Base-by-base conservation (phyloP, 2,888 invertebrate genomes). In the Tinea semifulvella region DNA sequence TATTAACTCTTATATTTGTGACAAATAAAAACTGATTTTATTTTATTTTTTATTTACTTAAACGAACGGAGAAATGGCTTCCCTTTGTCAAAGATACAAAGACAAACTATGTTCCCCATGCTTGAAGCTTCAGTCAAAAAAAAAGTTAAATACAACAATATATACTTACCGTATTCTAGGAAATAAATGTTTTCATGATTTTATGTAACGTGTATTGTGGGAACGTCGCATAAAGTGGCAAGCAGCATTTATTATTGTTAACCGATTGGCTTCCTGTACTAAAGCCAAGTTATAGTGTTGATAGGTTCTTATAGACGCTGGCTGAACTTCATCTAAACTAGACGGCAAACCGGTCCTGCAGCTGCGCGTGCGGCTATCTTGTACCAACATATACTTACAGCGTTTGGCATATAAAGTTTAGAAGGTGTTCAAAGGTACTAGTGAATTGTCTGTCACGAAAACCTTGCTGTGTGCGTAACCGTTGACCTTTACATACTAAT, bases 301-400 rank as follows among this genome's bases (percentile, higher is more conserved):
- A n/a, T 26, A 26, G 26, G 26, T 26, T 26, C 11, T 26, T 26
- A 26, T n/a, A n/a, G n/a, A n/a, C 10, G 31, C n/a, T 31, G 31
- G 40, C 40, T 28, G n/a, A 17, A 39, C 28, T 40, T 28, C 45
- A 40, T 44, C 45, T 43, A 65, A 68, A 62, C 69, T 63, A 67
- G 70, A 67, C 67, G 64, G 57, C 53, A 53, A 74, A 79, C 79
- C 77, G 75, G 79, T 79, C 64, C 55, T 61, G 74, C 76, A 77
- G 79, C 77, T 79, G 77, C 77, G 70, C 70, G 68, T 64, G 69
- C 70, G 58, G 51, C 51, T 38, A 19, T 25, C 27, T 18, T 40
- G 14, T 28, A 28, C 17, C 11, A 8, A 36, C 2, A 2, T 18
- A 36, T 18, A 36, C 16, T 14, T 36, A 28, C n/a, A 36, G 36